A percentile compares a stretch with the other conserved stretches of the same genome.
These are phyloP conservation scores for Thunnus albacares DNA, from an alignment of 2,797 vertebrate genomes.

Conservation along the genomic window DNA sequence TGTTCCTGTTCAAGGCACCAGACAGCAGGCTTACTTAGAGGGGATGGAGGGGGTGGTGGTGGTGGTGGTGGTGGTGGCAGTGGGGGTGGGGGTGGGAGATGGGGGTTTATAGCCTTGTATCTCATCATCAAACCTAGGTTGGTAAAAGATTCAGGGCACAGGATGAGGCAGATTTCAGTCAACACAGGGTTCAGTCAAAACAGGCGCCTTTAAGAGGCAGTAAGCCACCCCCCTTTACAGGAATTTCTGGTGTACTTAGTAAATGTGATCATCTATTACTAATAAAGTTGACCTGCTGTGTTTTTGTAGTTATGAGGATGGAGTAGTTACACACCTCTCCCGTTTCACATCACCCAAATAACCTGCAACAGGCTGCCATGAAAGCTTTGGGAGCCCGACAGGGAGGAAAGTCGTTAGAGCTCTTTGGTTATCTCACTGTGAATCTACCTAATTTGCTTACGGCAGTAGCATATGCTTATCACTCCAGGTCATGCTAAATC, in stretches of 20 bases:
- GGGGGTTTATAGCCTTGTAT: conserved; percentile 26
- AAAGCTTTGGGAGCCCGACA: conserved; percentile 17
- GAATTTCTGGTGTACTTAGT: background rate
- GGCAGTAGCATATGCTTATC: conserved; percentile 69
- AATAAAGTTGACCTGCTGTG: conserved; percentile 26
- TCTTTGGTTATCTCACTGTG: conserved; percentile 50
- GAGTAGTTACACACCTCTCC: conserved; percentile 41
- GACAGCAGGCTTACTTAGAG: conserved; percentile 48
- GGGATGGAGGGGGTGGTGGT: conserved; percentile 4
- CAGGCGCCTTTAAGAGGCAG: background rate
- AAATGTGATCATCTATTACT: background rate
- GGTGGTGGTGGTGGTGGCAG: background rate
- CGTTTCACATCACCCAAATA: conserved; percentile 37
- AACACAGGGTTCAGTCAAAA: background rate
- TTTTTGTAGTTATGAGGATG: conserved; percentile 40
- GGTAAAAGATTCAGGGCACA: conserved; percentile 29
- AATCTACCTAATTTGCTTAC: conserved; percentile 73
- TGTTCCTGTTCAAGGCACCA: conserved; percentile 76
- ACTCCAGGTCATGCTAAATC: conserved; percentile 69
- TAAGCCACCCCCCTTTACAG: background rate
- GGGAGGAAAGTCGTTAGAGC: conserved; percentile 48
- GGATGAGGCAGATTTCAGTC: conserved; percentile 37
- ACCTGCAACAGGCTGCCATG: conserved; percentile 46
- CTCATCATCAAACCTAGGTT: conserved; percentile 44
- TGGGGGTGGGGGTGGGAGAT: background rate